Percentiles rank a stretch among this genome's conserved stretches.
Conservation (phyloP, 2,888 invertebrate species). For the Hypolimnas misippus region DNA sequence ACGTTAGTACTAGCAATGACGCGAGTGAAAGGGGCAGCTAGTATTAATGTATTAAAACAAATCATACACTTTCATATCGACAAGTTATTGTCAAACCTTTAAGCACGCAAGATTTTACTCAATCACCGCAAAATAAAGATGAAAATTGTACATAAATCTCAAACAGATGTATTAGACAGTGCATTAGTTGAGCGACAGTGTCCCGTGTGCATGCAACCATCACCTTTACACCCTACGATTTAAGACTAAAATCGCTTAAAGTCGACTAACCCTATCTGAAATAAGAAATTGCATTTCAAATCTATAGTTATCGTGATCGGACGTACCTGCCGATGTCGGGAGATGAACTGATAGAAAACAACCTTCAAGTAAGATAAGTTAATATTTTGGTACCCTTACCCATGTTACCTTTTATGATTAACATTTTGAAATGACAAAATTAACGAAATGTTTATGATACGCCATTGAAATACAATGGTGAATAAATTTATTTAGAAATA, state of each 20-base stretch:
- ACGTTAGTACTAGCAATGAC: too few species aligned
- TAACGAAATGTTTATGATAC: too few species aligned
- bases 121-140: slow-evolving; percentile 31
- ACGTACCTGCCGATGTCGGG: slow-evolving; percentile 42
- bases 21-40: too few species aligned
- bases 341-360: slow-evolving; percentile 33
- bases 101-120: slow-evolving; percentile 13
- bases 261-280: slow-evolving; percentile 31
- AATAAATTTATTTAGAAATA: too few species aligned
- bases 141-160: slow-evolving; percentile 16
- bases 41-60: too few species aligned
- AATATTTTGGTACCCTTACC: slow-evolving; percentile 3
- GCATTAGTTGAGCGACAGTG: slow-evolving; percentile 28
- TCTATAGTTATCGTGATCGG: slow-evolving; percentile 41
- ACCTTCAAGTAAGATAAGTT: slow-evolving; percentile 8
- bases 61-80: too few species aligned
- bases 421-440: too few species aligned
- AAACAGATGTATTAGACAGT: slow-evolving; percentile 33
- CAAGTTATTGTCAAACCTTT: neutral
- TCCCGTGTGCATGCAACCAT: slow-evolving; percentile 15
- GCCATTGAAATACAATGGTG: too few species aligned
- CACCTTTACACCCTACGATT: neutral
- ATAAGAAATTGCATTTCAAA: slow-evolving; percentile 50
- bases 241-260: slow-evolving; percentile 13
- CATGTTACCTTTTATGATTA: neutral